Evolutionary conservation across 2,888 invertebrate species (phyloP).

Genomic region (Caenorhabditis uteleia): DNA sequence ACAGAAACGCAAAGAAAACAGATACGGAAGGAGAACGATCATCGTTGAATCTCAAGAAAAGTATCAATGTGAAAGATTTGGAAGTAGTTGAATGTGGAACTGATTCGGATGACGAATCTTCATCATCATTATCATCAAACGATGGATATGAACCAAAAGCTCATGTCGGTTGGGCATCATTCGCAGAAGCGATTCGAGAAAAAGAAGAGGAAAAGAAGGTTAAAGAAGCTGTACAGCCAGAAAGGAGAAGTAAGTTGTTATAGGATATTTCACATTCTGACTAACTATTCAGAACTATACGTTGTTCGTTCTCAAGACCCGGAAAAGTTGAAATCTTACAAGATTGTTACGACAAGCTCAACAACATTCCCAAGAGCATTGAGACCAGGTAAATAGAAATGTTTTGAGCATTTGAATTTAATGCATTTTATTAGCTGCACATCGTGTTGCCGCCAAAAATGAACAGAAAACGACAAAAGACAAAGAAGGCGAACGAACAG

Average conservation of each 20-base stretch:
- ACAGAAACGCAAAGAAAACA: no score
- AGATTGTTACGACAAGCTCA: no score
- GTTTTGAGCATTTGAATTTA: no score
- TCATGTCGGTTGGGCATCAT: conserved; percentile 28
- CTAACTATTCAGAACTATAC: conserved; percentile 15
- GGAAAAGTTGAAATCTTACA: background rate
- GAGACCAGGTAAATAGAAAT: no score
- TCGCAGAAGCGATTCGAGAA: conserved; percentile 12
- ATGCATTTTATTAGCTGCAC: no score
- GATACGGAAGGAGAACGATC: no score
- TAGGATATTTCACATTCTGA: conserved; percentile 1
- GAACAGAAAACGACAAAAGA: background rate
- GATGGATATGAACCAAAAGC: conserved; percentile 16
- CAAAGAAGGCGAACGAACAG: no score
- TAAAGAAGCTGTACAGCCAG: background rate
- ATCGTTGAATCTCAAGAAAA: no score
- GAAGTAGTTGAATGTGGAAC: background rate
- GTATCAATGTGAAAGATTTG: background rate
- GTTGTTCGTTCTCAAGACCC: conserved; percentile 9
- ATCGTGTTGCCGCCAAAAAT: background rate
- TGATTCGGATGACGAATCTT: conserved; percentile 1
- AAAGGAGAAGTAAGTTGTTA: conserved; percentile 1
- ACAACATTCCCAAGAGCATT: no score
- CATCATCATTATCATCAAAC: background rate
- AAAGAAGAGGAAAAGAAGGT: background rate